phyloP scores from a whole-genome alignment of 2,888 invertebrate species.

The Arrhopalites spinosus region DNA sequence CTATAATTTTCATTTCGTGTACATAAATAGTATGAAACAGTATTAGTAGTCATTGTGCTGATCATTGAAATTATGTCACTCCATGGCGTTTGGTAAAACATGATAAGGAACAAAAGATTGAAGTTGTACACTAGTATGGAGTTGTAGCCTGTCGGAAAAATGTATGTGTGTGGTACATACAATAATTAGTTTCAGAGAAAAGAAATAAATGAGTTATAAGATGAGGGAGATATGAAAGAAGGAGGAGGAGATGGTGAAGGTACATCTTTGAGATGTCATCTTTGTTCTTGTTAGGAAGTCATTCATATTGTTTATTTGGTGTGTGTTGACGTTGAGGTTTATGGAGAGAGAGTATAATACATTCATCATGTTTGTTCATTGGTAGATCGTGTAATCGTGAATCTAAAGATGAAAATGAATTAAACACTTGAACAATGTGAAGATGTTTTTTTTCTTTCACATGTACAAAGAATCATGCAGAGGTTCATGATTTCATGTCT shows the following conservation, averaged over 20 bases:
- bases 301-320: neutral
- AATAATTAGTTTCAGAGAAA: neutral
- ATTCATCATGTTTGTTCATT: no score
- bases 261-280: neutral
- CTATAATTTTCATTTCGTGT: no score
- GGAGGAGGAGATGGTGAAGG: neutral
- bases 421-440: neutral
- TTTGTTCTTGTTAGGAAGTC: constrained; percentile 9
- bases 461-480: constrained; percentile 5
- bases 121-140: no score
- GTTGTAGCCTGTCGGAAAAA: constrained; percentile 5
- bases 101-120: no score
- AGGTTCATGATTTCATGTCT: neutral
- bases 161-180: no score
- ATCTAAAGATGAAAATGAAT: no score
- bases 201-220: constrained; percentile 10
- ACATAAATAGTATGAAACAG: no score
- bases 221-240: neutral
- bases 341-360: no score
- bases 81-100: no score
- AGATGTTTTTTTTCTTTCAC: neutral
- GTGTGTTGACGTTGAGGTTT: neutral
- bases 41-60: no score
- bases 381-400: no score
- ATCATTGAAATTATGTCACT: no score